These are phyloP conservation scores for Macquaria australasica DNA, from an alignment of 2,113 vertebrate genomes.

Conservation along the genomic window DNA sequence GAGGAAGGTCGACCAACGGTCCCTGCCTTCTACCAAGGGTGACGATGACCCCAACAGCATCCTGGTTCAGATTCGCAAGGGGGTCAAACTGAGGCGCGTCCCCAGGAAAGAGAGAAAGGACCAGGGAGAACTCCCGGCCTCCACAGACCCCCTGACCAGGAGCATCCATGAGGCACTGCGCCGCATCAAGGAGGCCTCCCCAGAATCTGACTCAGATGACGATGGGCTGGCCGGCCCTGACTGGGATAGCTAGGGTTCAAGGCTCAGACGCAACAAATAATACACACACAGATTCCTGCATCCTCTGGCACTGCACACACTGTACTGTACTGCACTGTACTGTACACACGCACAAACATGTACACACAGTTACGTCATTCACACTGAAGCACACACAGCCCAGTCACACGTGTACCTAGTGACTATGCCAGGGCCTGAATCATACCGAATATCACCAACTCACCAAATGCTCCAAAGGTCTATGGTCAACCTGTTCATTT, in stretches of 20 bases:
- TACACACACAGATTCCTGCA: conserved; percentile 48
- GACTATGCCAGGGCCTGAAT: conserved; percentile 35
- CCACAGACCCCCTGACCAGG: conserved; percentile 92
- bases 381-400: conserved; percentile 44
- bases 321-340: conserved; percentile 51
- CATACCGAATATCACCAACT: conserved; percentile 41
- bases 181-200: conserved; percentile 98
- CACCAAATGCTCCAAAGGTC: conserved; percentile 53
- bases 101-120: conserved; percentile 88
- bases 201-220: conserved; percentile 97
- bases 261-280: conserved; percentile 5
- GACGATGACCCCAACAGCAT: conserved; percentile 97
- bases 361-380: conserved; percentile 24
- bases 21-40: conserved; percentile 86
- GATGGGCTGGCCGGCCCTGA: conserved; percentile 90
- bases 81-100: conserved; percentile 95
- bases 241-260: conserved; percentile 93
- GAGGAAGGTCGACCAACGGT: conserved; percentile 93
- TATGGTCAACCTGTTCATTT: conserved; percentile 32
- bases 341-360: conserved; percentile 31
- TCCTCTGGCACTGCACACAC: conserved; percentile 43
- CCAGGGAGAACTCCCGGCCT: conserved; percentile 85
- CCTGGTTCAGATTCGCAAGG: conserved; percentile 97
- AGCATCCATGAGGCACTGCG: conserved; percentile 97
- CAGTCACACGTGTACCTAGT: conserved; percentile 35